Percentiles rank a stretch among this genome's conserved stretches.
Conservation (phyloP, 64 coral and sea anemone species). For the Montipora efflorescens region DNA sequence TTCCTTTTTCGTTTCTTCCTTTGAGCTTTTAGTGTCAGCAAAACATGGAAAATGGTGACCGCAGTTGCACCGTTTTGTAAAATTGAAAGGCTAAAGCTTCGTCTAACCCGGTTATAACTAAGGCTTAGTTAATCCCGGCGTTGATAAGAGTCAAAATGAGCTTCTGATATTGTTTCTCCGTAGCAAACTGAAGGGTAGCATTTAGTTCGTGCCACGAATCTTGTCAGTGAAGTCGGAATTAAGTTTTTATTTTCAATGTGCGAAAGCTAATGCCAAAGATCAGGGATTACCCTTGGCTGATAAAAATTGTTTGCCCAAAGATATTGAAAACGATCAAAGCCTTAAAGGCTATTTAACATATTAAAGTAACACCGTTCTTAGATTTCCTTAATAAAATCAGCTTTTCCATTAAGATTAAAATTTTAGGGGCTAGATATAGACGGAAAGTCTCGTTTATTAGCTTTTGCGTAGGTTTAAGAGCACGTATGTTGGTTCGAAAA, state of each 20-base stretch:
- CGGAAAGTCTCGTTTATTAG: neutral
- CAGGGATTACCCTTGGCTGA: neutral
- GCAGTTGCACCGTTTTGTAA: too few species aligned
- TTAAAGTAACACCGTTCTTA: neutral
- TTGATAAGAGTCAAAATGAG: neutral
- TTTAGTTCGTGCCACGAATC: too few species aligned
- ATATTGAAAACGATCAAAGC: neutral
- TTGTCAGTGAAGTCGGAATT: too few species aligned
- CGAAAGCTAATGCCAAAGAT: neutral
- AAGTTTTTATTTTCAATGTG: neutral
- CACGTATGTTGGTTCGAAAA: neutral
- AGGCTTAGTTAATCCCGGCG: too few species aligned
- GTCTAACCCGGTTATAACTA: too few species aligned
- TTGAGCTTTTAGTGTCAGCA: too few species aligned
- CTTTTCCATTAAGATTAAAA: conserved; percentile 9
- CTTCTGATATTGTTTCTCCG: neutral
- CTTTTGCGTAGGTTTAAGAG: neutral
- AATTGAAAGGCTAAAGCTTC: too few species aligned
- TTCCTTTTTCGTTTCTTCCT: too few species aligned
- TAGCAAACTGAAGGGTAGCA: too few species aligned
- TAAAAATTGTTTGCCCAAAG: neutral
- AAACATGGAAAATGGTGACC: too few species aligned
- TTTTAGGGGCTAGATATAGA: neutral
- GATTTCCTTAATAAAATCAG: neutral
- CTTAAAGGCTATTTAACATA: neutral